These are phyloP conservation scores for Drosophila ficusphila DNA, from an alignment of 1,140 invertebrate species.

Conservation along the genomic window DNA sequence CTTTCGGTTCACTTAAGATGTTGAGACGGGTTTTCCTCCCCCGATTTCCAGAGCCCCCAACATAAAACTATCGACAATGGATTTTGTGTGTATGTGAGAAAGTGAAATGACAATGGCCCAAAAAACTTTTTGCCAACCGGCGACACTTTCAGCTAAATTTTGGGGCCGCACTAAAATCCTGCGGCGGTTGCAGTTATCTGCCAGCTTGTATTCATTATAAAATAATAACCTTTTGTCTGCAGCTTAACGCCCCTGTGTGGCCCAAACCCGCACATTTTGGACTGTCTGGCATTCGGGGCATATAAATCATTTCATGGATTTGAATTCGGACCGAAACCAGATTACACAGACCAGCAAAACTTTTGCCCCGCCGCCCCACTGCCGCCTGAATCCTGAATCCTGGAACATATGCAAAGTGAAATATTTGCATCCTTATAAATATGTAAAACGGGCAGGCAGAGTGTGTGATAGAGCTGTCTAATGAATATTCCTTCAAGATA, in stretches of 20 bases:
- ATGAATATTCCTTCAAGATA: conserved; percentile 77
- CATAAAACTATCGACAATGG: conserved; percentile 26
- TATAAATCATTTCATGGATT: conserved; percentile 84
- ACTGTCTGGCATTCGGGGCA: conserved; percentile 54
- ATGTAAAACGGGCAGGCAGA: conserved; percentile 44
- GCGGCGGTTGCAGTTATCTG: conserved; percentile 53
- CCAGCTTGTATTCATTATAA: conserved; percentile 81
- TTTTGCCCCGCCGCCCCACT: neutral
- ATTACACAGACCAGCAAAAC: conserved; percentile 53
- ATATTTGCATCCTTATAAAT: conserved; percentile 84
- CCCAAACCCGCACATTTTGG: neutral
- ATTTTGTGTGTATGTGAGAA: conserved; percentile 31
- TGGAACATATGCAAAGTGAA: conserved; percentile 83
- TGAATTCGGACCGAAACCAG: conserved; percentile 58
- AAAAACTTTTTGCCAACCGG: conserved; percentile 38
- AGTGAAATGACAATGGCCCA: conserved; percentile 53
- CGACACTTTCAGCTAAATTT: conserved; percentile 23
- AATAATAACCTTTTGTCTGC: conserved; percentile 79
- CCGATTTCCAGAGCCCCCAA: neutral
- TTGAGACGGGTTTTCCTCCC: neutral
- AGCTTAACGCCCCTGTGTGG: conserved; percentile 33
- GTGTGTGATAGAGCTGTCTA: conserved; percentile 51
- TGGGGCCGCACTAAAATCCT: neutral
- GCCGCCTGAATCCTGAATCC: neutral
- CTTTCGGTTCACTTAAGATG: conserved; percentile 39